Percentiles rank a stretch among this genome's conserved stretches.
phyloP scores from a whole-genome alignment of 2,113 vertebrate genomes.

The Promerops cafer region DNA sequence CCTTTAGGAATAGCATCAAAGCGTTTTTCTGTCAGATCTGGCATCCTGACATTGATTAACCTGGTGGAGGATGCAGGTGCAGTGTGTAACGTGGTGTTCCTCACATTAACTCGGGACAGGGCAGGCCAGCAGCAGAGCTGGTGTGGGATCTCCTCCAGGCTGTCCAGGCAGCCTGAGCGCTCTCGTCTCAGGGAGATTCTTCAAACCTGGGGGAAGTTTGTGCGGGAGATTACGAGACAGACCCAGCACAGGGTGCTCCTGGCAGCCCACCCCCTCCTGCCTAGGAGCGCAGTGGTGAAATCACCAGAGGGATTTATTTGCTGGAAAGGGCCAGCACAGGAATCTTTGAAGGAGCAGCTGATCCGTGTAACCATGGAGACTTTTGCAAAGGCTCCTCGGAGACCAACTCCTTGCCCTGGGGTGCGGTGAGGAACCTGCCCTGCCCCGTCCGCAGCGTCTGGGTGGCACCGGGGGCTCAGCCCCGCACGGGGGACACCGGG shows the following conservation, averaged over 20 bases:
- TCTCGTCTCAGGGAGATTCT: background rate
- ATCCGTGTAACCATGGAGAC: background rate
- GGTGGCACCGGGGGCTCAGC: background rate
- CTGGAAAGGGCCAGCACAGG: background rate
- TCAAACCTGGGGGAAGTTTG: background rate
- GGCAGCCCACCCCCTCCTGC: background rate
- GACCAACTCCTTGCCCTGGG: background rate
- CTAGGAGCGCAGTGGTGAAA: rapidly evolving
- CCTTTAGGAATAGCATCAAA: constrained; percentile 7
- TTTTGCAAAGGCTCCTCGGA: background rate
- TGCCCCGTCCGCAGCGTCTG: background rate
- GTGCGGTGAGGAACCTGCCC: too few relatives aligned
- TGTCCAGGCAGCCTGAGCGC: constrained; percentile 39
- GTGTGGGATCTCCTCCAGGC: background rate
- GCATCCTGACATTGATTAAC: background rate
- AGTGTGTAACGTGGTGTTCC: background rate
- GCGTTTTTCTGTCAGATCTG: constrained; percentile 58
- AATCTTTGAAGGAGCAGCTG: background rate
- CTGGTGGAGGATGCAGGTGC: background rate
- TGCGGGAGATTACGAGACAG: constrained; percentile 34
- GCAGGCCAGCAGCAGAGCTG: background rate
- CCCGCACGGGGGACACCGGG: background rate
- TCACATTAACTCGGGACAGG: constrained; percentile 22
- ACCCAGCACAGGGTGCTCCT: constrained; percentile 20
- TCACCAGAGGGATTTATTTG: background rate